Conservation (phyloP, 2,888 invertebrate species). For the Erannis defoliaria region DNA sequence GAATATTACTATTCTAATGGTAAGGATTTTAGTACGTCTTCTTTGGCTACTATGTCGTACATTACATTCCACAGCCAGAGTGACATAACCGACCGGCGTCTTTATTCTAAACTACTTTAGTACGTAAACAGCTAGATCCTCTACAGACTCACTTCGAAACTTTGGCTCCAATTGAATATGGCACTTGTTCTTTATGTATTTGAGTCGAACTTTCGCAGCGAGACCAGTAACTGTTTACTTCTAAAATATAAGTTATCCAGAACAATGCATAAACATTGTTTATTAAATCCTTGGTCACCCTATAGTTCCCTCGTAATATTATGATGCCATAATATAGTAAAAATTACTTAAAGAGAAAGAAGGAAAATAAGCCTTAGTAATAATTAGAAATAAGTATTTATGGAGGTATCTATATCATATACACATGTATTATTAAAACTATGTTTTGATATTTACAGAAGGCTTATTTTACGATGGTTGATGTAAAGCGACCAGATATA, state of each 20-base stretch:
- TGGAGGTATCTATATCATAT: constrained; percentile 45
- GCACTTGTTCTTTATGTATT: constrained; percentile 21
- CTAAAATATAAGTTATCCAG: constrained; percentile 86
- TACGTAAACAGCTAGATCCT: constrained; percentile 30
- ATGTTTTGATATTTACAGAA: constrained; percentile 47
- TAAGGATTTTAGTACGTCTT: constrained; percentile 16
- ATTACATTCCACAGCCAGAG: constrained; percentile 9
- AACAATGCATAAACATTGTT: constrained; percentile 68
- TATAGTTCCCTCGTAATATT: constrained; percentile 26
- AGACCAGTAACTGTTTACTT: constrained; percentile 57
- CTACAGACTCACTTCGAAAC: constrained; percentile 26
- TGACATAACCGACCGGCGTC: constrained; percentile 28
- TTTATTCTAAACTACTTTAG: constrained; percentile 36
- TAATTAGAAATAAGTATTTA: constrained; percentile 39
- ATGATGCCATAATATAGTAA: constrained; percentile 33
- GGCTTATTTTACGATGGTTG: constrained; percentile 37
- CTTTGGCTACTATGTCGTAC: not conserved
- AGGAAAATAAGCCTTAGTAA: constrained; percentile 35
- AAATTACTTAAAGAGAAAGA: constrained; percentile 37
- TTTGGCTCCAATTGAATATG: constrained; percentile 31
- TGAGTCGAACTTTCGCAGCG: constrained; percentile 35
- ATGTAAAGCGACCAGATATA: constrained; percentile 31
- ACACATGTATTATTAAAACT: constrained; percentile 44
- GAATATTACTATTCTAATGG: not conserved
- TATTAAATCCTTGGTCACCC: constrained; percentile 30